Conservation (phyloP, 1,140 invertebrate species). For the Drosophila oshimai region DNA sequence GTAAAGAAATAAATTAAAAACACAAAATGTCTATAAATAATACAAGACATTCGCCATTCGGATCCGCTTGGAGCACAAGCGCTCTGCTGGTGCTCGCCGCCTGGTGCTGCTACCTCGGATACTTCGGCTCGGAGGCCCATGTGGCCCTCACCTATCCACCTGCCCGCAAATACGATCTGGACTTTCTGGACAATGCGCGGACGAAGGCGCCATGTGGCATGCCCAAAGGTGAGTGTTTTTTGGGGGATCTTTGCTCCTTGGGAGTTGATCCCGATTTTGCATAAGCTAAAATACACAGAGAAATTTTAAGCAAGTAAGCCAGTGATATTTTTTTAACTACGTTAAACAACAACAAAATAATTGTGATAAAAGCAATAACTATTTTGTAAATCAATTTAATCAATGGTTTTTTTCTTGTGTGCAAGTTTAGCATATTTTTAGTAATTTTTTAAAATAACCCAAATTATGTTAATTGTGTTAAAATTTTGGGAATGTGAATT, state of each 20-base stretch:
- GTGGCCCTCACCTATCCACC: conserved; percentile 94
- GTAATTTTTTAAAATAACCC: conserved; percentile 11
- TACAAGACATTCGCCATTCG: conserved; percentile 36
- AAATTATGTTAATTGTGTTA: neutral
- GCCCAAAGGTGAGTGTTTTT: conserved; percentile 91
- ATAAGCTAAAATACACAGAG: neutral
- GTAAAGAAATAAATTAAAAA: conserved; percentile 56
- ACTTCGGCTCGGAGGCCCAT: conserved; percentile 84
- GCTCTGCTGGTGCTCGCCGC: conserved; percentile 27
- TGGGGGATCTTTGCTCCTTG: neutral
- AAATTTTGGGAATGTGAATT: neutral
- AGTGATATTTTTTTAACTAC: no score
- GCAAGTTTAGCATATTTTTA: neutral
- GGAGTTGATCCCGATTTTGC: conserved; percentile 5
- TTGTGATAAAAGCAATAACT: neutral
- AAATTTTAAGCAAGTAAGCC: neutral
- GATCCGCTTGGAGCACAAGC: neutral
- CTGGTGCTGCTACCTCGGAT: conserved; percentile 44
- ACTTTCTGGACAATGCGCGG: conserved; percentile 96
- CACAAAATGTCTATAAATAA: conserved; percentile 63
- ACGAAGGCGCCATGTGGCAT: conserved; percentile 97
- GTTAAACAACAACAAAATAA: no score
- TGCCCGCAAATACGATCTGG: conserved; percentile 93
- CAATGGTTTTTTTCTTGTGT: neutral
- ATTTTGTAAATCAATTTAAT: neutral